Conservation (phyloP, 2,888 invertebrate genomes). For the Epinotia bilunana region DNA sequence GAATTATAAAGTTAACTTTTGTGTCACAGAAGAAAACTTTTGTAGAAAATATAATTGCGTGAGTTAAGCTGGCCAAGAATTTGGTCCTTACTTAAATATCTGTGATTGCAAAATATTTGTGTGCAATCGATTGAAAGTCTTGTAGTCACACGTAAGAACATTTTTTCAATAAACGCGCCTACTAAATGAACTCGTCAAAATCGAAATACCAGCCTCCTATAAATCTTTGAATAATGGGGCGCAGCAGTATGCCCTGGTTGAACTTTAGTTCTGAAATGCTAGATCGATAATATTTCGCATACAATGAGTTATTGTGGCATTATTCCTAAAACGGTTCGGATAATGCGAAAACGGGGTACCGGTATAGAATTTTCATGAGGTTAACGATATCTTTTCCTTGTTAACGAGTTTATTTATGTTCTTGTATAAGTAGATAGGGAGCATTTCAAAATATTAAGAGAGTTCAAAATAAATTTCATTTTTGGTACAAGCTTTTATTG, state of each 20-base stretch:
- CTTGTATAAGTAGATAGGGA: background rate
- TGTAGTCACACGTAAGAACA: too few relatives aligned
- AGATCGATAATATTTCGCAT: conserved; percentile 59
- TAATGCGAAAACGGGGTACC: conserved; percentile 46
- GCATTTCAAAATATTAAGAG: background rate
- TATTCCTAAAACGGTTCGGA: conserved; percentile 55
- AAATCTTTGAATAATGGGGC: conserved; percentile 60
- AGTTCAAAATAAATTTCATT: too few relatives aligned
- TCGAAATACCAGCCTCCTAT: conserved; percentile 45
- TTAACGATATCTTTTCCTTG: conserved; percentile 34
- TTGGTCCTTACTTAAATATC: too few relatives aligned
- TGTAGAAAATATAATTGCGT: too few relatives aligned
- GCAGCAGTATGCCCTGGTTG: conserved; percentile 64
- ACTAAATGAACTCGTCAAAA: background rate
- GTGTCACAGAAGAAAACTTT: too few relatives aligned
- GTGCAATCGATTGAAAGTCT: too few relatives aligned
- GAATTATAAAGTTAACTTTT: too few relatives aligned
- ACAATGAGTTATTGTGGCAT: conserved; percentile 65
- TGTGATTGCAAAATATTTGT: too few relatives aligned
- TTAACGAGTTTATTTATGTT: conserved; percentile 22
- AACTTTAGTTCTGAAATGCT: conserved; percentile 69
- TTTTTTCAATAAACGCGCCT: too few relatives aligned
- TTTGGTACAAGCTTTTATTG: too few relatives aligned
- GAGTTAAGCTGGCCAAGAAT: too few relatives aligned
- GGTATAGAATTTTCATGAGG: conserved; percentile 26